phyloP scores from a whole-genome alignment of 2,888 invertebrate genomes.

The Lumbricus terrestris region DNA sequence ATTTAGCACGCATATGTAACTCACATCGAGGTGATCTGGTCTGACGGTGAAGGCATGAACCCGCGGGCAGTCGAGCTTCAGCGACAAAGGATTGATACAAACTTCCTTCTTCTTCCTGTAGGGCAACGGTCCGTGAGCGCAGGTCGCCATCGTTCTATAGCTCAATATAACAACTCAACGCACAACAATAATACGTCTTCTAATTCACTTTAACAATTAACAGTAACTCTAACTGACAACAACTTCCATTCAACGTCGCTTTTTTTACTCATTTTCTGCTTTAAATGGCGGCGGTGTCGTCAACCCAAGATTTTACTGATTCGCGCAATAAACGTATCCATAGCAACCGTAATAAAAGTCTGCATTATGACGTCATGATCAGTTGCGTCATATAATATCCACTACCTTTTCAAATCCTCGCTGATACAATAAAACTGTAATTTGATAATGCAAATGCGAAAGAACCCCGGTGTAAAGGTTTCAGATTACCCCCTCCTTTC shows the following conservation, averaged over 20 bases:
- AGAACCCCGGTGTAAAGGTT: too few relatives aligned
- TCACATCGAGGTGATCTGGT: not conserved
- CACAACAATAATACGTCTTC: not conserved
- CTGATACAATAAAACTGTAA: too few relatives aligned
- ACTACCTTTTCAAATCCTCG: slow-evolving; percentile 5
- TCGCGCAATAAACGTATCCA: not conserved
- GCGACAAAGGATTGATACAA: not conserved
- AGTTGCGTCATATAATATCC: slow-evolving; percentile 22
- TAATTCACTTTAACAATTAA: too few relatives aligned
- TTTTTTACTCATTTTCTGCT: not conserved
- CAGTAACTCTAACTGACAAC: not conserved
- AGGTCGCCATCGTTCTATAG: not conserved
- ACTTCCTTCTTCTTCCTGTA: not conserved
- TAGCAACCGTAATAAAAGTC: not conserved
- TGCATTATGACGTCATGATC: not conserved
- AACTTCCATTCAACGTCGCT: not conserved
- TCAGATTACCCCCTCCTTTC: too few relatives aligned
- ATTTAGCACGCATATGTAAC: too few relatives aligned
- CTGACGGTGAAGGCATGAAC: not conserved
- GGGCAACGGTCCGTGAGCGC: not conserved
- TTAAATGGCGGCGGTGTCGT: not conserved
- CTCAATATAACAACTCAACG: not conserved
- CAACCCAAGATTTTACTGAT: not conserved
- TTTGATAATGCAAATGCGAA: too few relatives aligned
- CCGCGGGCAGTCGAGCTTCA: not conserved